Conservation (phyloP, 1,140 invertebrate genomes). For the Eciton burchellii region DNA sequence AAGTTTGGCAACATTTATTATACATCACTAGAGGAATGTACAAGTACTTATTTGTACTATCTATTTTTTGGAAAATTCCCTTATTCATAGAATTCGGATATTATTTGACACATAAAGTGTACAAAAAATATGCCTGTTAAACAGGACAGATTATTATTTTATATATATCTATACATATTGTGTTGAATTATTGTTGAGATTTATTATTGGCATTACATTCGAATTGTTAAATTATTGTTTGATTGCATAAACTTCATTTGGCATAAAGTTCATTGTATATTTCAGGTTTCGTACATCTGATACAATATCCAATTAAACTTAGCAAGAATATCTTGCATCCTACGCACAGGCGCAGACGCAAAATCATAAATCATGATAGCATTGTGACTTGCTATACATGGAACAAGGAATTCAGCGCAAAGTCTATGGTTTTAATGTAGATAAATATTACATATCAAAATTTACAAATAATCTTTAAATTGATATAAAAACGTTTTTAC, state of each 20-base stretch:
- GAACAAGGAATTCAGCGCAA: slow-evolving; percentile 35
- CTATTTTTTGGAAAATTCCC: not conserved
- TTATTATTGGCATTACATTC: slow-evolving; percentile 3
- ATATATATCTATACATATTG: not conserved
- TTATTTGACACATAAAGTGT: not conserved
- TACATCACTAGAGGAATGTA: slow-evolving; percentile 30
- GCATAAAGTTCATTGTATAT: slow-evolving; percentile 13
- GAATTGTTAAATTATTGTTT: slow-evolving; percentile 14
- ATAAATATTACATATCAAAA: slow-evolving; percentile 66
- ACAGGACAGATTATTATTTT: slow-evolving; percentile 33
- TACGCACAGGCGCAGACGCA: slow-evolving; percentile 22
- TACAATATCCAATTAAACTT: slow-evolving; percentile 24
- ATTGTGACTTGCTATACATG: slow-evolving; percentile 9
- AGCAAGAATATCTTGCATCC: not conserved
- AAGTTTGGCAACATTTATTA: slow-evolving; percentile 43
- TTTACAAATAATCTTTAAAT: slow-evolving; percentile 73
- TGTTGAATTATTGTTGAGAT: not conserved
- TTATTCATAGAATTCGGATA: slow-evolving; percentile 26
- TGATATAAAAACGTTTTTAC: slow-evolving; percentile 70
- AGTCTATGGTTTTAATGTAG: slow-evolving; percentile 42
- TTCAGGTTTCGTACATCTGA: not conserved
- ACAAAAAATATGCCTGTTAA: slow-evolving; percentile 16
- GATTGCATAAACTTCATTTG: slow-evolving; percentile 9
- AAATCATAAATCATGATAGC: slow-evolving; percentile 41
- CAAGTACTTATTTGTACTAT: slow-evolving; percentile 51